Percentiles rank a stretch among this genome's conserved stretches.
These are phyloP conservation scores for Phrixothrix hirtus DNA, from an alignment of 2,888 invertebrate genomes.

Conservation along the genomic window DNA sequence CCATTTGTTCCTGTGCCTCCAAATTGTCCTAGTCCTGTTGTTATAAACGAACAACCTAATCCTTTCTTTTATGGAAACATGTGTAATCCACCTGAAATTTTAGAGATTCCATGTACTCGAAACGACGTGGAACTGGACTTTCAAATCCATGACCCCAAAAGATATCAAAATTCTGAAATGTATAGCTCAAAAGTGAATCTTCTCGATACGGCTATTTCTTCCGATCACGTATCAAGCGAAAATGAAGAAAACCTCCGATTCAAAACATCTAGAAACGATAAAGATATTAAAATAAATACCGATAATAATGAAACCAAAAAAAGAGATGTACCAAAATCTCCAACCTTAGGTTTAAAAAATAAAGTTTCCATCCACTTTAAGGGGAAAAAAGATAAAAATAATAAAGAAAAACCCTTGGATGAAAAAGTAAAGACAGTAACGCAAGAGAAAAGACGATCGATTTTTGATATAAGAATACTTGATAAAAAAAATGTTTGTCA, in stretches of 20 bases:
- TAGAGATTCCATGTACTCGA: not conserved
- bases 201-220: conserved; percentile 23
- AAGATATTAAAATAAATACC: not conserved
- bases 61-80: conserved; percentile 50
- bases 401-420: conserved; percentile 40
- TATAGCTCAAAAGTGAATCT: conserved; percentile 36
- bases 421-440: too few relatives aligned
- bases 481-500: too few relatives aligned
- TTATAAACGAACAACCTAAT: conserved; percentile 20
- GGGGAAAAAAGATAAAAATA: conserved; percentile 50
- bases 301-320: conserved; percentile 16
- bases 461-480: conserved; percentile 43
- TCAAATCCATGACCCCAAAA: conserved; percentile 1
- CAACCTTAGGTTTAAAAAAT: conserved; percentile 49
- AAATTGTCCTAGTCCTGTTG: conserved; percentile 13
- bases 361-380: conserved; percentile 58
- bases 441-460: conserved; percentile 39
- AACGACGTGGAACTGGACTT: conserved; percentile 3
- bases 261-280: conserved; percentile 35
- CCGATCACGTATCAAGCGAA: conserved; percentile 39
- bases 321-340: conserved; percentile 35
- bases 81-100: conserved; percentile 29
- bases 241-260: conserved; percentile 50
- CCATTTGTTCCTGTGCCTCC: conserved; percentile 30
- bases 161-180: conserved; percentile 28